Evolutionary conservation across 1,140 invertebrate genomes (phyloP).

Genomic region (Drosophila fuyamai): DNA sequence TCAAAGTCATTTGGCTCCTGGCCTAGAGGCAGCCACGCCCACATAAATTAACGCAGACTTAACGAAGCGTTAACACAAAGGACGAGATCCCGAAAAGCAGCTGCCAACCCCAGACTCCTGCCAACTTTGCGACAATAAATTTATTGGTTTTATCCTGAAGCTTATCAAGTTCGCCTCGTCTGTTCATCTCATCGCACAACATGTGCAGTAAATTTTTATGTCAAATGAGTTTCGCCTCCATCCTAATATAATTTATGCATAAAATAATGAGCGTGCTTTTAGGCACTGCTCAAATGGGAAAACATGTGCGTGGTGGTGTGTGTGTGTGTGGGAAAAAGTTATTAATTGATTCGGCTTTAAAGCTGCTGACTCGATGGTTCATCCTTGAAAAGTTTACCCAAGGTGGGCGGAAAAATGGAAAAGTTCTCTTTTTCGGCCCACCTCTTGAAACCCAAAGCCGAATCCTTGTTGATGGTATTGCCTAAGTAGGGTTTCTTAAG

Average conservation of each 20-base stretch:
- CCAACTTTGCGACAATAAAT: conserved; percentile 67
- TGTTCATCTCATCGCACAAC: conserved; percentile 33
- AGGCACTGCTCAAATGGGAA: conserved; percentile 32
- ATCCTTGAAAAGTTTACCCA: conserved; percentile 49
- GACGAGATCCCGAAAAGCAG: conserved; percentile 15
- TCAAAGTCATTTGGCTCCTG: conserved; percentile 72
- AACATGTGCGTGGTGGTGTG: neutral
- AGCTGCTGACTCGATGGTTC: conserved; percentile 30
- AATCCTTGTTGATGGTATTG: conserved; percentile 18
- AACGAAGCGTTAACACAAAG: conserved; percentile 69
- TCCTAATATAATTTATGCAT: conserved; percentile 60
- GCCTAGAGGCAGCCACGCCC: conserved; percentile 55
- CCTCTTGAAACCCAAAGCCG: conserved; percentile 40
- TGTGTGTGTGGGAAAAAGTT: conserved; percentile 18
- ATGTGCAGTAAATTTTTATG: conserved; percentile 59
- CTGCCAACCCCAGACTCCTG: conserved; percentile 16
- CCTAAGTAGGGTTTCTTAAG: conserved; percentile 59
- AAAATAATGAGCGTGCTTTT: conserved; percentile 64
- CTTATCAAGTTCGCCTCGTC: conserved; percentile 63
- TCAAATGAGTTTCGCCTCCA: conserved; percentile 49
- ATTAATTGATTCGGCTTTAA: conserved; percentile 78
- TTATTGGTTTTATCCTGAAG: conserved; percentile 75
- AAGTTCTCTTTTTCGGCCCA: conserved; percentile 33
- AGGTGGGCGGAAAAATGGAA: conserved; percentile 51
- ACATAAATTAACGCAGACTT: conserved; percentile 78